Evolutionary conservation across 2,888 invertebrate species (phyloP), one percentile per base, ranked within the genome.

Genomic region (Stenodera caucasica): DNA sequence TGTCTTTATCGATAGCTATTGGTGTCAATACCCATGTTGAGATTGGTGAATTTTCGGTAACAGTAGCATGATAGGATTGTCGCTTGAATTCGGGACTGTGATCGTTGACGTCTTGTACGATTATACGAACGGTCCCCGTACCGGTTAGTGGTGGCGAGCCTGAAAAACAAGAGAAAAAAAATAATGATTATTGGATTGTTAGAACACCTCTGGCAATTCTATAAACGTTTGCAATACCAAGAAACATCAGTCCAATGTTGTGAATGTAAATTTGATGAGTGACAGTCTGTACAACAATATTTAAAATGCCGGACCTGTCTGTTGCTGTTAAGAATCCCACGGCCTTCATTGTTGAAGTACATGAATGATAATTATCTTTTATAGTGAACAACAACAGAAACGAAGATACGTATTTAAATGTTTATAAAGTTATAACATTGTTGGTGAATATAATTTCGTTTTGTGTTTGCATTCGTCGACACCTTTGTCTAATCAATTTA

Each of bases 101-200:
- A 78, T 97, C 97, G 79, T 97, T 97, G 59, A 94, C 91, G 80
- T 98, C 98, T 81, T 94, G 91, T 9, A 98, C 96, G 56, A 92
- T 84, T 60, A 98, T 90, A 73, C 88, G 88, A 1, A 98, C 91
- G 53, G 92, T 91, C 37, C 96, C 96, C 4, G 96, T 92, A 53
- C 97, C 96, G 2, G 96, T 96, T 58, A 96, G 82, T 2, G 96
- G 92, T 15, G 96, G 96, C 18, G 92, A 92, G 58, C 96, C 96
- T 93, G 84, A 54, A 23, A 55, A 2, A 53, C n/a, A 18, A 2
- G 3, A 32, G 12, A 30, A 33, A 2, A 53, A 21, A 51, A 29
- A 12, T 15, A 12, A 49, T n/a, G 18, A 50, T 49, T 58, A 58
- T 52, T 23, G 32, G n/a, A n/a, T 4, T 49, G n/a, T 23, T 60